Evolutionary conservation across 2,888 invertebrate species (phyloP), one percentile per base, ranked within the genome.

Genomic region (Anoncus sp.): DNA sequence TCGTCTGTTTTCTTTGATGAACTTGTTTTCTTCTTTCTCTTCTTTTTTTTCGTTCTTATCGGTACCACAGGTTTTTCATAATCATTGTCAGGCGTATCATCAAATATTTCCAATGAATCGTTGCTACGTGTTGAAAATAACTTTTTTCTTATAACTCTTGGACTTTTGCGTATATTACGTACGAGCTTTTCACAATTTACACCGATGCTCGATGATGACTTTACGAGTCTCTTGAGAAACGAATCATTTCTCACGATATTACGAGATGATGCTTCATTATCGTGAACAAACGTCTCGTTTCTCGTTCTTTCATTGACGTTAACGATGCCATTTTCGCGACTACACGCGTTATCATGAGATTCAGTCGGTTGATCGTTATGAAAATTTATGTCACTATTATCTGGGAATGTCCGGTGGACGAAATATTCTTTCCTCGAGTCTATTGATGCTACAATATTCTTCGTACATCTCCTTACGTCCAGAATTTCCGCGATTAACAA

Each of bases 401-500:
- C 88, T 87, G 49, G 75, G 75, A 67, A 90, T 87, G 73, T 89
- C 88, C 71, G 88, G 88, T 59, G 88, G 89, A 65, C 85, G 69
- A 83, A 85, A 87, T 67, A 84, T 83, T 81, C 83, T 85, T 63
- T 80, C 60, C 83, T 86, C 80, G 75, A 76, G 79, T 74, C 83
- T 51, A 53, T 82, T 75, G 81, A 35, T 24, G 2, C 57, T 77
- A 67, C 69, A 73, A 83, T 82, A 82, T 84, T 87, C 84, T 85
- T 85, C 66, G 83, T 86, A 84, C 90, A 90, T 90, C 81, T 85
- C 87, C 85, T 80, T 78, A 77, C 83, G 82, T 87, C 87, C 88
- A 88, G 88, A 87, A 85, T 84, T 81, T 67, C 7, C 45, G 10
- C 60, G 51, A 66, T 63, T n/a, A 4, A 38, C n/a, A 66, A 16